These are phyloP conservation scores for Luidia sarsii DNA, from an alignment of 53 echinoderm and acorn worm species.

Conservation along the genomic window DNA sequence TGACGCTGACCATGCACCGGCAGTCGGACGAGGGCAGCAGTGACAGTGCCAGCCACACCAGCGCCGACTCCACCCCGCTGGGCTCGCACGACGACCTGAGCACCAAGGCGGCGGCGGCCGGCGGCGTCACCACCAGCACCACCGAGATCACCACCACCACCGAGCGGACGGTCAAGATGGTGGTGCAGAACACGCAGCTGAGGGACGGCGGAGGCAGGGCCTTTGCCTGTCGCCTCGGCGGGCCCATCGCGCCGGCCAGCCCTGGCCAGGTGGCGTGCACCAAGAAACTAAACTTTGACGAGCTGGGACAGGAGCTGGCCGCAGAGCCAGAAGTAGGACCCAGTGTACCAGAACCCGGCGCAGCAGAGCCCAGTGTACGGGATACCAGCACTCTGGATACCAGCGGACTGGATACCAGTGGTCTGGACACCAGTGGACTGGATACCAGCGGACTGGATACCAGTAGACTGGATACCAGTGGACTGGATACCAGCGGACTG, in stretches of 20 bases:
- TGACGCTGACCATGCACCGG: slow-evolving; percentile 87
- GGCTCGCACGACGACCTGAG: slow-evolving; percentile 47
- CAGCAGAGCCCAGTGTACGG: too few relatives aligned
- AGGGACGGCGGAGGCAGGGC: slow-evolving; percentile 40
- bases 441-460: too few relatives aligned
- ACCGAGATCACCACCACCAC: slow-evolving; percentile 12
- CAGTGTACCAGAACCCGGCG: too few relatives aligned
- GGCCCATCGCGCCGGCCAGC: not conserved
- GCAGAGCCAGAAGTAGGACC: too few relatives aligned
- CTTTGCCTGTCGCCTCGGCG: slow-evolving; percentile 27
- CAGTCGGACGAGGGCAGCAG: slow-evolving; percentile 58
- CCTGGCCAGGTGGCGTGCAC: slow-evolving; percentile 23
- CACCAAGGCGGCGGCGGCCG: not conserved
- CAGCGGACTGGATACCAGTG: too few relatives aligned
- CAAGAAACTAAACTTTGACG: slow-evolving; percentile 41
- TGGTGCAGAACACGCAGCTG: slow-evolving; percentile 44
- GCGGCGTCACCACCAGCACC: not conserved
- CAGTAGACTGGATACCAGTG: too few relatives aligned
- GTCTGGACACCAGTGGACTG: too few relatives aligned
- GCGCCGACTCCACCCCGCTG: slow-evolving; percentile 35
- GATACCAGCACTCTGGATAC: too few relatives aligned
- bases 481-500: too few relatives aligned
- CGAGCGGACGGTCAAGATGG: slow-evolving; percentile 44
- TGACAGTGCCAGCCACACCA: slow-evolving; percentile 45
- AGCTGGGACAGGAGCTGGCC: not conserved